A percentile compares a stretch with the other conserved stretches of the same genome.
Evolutionary conservation across 2,888 invertebrate species (phyloP).

Genomic region (Lithophane semibrunnea): DNA sequence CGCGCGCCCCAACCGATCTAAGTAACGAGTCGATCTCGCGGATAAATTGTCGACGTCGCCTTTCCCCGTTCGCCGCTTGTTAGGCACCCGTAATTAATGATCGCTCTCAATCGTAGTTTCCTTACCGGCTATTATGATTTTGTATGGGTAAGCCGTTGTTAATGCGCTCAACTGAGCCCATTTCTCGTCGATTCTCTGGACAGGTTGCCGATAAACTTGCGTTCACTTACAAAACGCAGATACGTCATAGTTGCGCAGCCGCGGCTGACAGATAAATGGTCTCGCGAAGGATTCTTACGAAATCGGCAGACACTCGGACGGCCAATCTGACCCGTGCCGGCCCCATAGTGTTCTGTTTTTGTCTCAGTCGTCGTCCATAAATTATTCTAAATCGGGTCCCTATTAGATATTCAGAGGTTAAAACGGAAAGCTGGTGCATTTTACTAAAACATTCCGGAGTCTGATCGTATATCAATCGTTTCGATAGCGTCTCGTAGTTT

Average conservation of each 20-base stretch:
- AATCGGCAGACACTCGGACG: conserved; percentile 77
- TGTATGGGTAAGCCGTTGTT: conserved; percentile 70
- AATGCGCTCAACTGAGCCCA: conserved; percentile 65
- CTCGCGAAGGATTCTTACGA: conserved; percentile 75
- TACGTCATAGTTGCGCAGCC: conserved; percentile 71
- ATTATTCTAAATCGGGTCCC: conserved; percentile 88
- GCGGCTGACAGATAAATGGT: conserved; percentile 78
- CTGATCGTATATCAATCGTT: conserved; percentile 89
- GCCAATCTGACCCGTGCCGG: conserved; percentile 73
- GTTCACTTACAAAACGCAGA: conserved; percentile 68
- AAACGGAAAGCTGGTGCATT: conserved; percentile 86
- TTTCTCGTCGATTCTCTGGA: conserved; percentile 69
- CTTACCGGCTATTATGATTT: conserved; percentile 82
- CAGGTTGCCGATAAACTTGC: conserved; percentile 69
- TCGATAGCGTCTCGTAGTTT: conserved; percentile 85
- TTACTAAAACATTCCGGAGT: conserved; percentile 84
- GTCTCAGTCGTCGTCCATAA: conserved; percentile 85
- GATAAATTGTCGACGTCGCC: conserved; percentile 84
- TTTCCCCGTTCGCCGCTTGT: conserved; percentile 83
- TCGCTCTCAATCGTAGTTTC: conserved; percentile 76
- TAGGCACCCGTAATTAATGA: conserved; percentile 86
- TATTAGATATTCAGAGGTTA: conserved; percentile 90
- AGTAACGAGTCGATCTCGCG: conserved; percentile 86
- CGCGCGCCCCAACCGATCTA: conserved; percentile 82
- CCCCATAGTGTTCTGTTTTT: conserved; percentile 88